These are phyloP conservation scores for Megalops cyprinoides DNA, from an alignment of 2,797 vertebrate species.

Conservation along the genomic window DNA sequence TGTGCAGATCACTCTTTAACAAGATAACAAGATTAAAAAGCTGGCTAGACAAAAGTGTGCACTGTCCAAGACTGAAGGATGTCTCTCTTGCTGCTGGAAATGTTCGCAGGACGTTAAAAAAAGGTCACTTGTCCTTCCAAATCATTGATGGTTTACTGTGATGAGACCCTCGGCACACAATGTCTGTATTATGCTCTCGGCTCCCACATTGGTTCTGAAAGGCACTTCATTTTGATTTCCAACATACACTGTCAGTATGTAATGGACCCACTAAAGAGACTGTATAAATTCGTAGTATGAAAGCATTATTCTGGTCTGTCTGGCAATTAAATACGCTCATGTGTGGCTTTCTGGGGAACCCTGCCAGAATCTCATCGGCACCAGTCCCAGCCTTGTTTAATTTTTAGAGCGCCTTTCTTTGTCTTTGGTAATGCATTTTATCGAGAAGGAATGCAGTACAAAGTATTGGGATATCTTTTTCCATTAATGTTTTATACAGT, in stretches of 20 bases:
- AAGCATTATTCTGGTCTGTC: constrained; percentile 89
- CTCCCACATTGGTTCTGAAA: constrained; percentile 52
- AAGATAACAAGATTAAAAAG: constrained; percentile 64
- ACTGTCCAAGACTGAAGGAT: constrained; percentile 56
- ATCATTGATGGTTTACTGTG: constrained; percentile 59
- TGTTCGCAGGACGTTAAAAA: constrained; percentile 51
- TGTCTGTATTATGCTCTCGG: constrained; percentile 56
- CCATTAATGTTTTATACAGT: constrained; percentile 50
- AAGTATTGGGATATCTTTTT: constrained; percentile 62
- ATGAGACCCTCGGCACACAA: constrained; percentile 56
- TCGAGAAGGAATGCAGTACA: constrained; percentile 76
- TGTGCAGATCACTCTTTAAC: constrained; percentile 57
- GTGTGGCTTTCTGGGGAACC: constrained; percentile 86
- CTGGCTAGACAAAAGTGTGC: constrained; percentile 57
- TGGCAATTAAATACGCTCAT: constrained; percentile 87
- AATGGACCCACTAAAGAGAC: constrained; percentile 63
- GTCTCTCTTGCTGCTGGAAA: constrained; percentile 47
- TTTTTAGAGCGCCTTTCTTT: constrained; percentile 79
- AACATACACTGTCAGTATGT: constrained; percentile 64
- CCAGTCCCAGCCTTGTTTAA: constrained; percentile 82
- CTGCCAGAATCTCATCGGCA: constrained; percentile 85
- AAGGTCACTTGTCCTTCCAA: constrained; percentile 55
- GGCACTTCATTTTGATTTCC: constrained; percentile 57
- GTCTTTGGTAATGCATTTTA: constrained; percentile 76
- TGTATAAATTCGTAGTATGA: constrained; percentile 76